A percentile compares a stretch with the other conserved stretches of the same genome.
phyloP scores from a whole-genome alignment of 2,113 vertebrate genomes.

The Felis catus region DNA sequence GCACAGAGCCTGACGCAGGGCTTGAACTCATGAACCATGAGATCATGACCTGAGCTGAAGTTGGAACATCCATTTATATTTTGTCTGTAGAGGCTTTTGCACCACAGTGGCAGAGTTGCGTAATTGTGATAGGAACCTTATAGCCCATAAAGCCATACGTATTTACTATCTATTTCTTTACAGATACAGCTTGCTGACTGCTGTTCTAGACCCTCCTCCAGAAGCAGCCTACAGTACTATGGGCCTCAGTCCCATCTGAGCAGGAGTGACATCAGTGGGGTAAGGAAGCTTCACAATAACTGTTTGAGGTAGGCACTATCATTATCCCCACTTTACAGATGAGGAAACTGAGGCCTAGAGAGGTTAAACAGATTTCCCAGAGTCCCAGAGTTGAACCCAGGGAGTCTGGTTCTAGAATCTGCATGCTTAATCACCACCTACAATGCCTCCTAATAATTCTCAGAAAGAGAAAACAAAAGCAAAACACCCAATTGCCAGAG shows the following conservation, averaged over 20 bases:
- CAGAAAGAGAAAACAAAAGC: background rate
- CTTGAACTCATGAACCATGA: no score
- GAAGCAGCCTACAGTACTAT: background rate
- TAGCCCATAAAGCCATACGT: background rate
- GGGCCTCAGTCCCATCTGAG: background rate
- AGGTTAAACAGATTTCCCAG: background rate
- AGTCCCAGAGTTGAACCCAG: background rate
- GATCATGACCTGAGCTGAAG: no score
- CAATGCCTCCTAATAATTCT: background rate
- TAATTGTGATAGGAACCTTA: background rate
- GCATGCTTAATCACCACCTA: background rate
- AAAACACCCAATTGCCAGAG: background rate
- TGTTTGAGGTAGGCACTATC: background rate
- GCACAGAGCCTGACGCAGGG: no score
- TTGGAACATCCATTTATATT: background rate
- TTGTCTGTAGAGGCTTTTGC: background rate
- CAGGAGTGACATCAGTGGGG: background rate
- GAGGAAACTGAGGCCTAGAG: background rate
- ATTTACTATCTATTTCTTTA: background rate
- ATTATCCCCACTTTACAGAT: background rate
- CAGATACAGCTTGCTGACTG: background rate
- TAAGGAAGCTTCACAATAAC: accelerated
- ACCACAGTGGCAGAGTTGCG: background rate
- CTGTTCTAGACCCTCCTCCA: background rate
- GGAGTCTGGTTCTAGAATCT: background rate